Evolutionary conservation across 2,888 invertebrate species (phyloP), one percentile per base, ranked within the genome.

Genomic region (Prenolepis imparis): DNA sequence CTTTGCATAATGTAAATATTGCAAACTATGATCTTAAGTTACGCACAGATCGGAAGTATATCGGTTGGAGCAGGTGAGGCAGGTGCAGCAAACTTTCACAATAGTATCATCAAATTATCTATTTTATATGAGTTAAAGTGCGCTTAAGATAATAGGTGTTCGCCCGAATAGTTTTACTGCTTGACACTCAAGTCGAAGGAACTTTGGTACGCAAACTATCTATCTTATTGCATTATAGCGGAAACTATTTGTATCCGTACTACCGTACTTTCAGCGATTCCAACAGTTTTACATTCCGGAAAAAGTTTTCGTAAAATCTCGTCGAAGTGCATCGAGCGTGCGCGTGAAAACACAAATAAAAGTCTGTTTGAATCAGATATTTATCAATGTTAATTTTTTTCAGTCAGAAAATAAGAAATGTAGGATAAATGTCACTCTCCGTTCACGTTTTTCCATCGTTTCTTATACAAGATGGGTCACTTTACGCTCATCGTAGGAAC

Each of bases 401-500:
- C 12, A 28, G 12, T 11, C n/a, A n/a, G 6, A 32, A 28, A 70
- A 44, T 57, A 11, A 28, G 8, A 41, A 24, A 68, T 32, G 6
- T 32, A 67, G 11, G 21, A 24, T 21, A 41, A 41, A 24, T 9
- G 32, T 61, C 61, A 28, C 21, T 28, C 28, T 28, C 12, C 59
- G 18, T 36, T 21, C 55, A 18, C 11, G 1, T 39, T 72, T 41
- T 9, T 9, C 18, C 5, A 11, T 41, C 32, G 28, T 5, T 39
- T 18, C 41, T 24, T 59, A 12, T 28, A 61, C 11, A 15, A 18
- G 18, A 48, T n/a, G 11, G 8, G n/a, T 61, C 36, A 36, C 57
- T 78, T 83, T 28, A 64, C 66, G 63, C 32, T 67, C 21, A 68
- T 85, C 82, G 80, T 80, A 70, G 82, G 70, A 55, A 57, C 57